These are phyloP conservation scores for Drosophila tanythrix DNA, from an alignment of 2,888 invertebrate species.

Conservation along the genomic window DNA sequence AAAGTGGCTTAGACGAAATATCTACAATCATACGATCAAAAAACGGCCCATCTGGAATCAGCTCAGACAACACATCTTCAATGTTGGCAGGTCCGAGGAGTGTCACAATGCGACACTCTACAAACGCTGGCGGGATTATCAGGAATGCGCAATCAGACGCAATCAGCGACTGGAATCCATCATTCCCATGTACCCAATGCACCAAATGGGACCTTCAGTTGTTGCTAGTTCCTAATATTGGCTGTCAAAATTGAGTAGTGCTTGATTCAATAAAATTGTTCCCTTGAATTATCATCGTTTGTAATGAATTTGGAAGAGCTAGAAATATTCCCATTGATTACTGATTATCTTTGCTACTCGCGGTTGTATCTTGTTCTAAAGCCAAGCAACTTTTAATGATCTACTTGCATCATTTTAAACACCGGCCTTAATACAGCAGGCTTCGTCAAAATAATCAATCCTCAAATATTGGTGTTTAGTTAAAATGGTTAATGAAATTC, in stretches of 20 bases:
- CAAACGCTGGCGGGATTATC: not conserved
- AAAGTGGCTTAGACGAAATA: conserved; percentile 6
- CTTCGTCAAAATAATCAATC: not conserved
- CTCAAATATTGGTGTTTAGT: not conserved
- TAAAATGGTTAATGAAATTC: not conserved
- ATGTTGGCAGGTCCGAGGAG: conserved; percentile 9
- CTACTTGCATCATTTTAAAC: no score
- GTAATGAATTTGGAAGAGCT: no score
- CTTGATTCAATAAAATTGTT: not conserved
- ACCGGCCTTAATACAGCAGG: not conserved
- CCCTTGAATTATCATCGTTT: not conserved
- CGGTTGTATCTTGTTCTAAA: not conserved
- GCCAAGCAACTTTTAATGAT: not conserved
- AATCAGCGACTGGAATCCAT: conserved; percentile 25
- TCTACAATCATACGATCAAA: not conserved
- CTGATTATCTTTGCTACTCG: not conserved
- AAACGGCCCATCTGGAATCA: conserved; percentile 17
- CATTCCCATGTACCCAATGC: conserved; percentile 22
- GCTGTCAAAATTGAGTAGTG: not conserved
- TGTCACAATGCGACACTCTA: not conserved
- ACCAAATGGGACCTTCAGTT: conserved; percentile 12
- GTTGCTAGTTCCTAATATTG: not conserved
- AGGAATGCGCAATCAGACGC: conserved; percentile 14
- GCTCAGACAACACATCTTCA: conserved; percentile 9
- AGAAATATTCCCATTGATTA: not conserved